Conservation (phyloP, 2,797 vertebrate genomes). For the Potorous gilbertii region DNA sequence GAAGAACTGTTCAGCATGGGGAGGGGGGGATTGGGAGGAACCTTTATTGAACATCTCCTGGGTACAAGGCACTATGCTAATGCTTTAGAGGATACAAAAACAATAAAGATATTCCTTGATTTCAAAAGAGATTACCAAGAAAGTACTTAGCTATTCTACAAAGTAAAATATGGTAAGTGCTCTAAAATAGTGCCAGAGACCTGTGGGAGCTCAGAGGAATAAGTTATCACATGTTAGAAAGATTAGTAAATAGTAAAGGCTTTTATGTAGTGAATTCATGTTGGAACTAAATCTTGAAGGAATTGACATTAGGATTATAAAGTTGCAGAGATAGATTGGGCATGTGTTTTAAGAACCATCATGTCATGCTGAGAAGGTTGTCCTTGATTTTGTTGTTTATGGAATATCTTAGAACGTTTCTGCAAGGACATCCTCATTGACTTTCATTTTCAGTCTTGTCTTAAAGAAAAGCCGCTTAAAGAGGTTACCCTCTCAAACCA, state of each 20-base stretch:
- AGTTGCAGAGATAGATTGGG: background rate
- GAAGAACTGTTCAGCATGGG: background rate
- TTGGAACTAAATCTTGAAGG: background rate
- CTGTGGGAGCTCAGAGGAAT: background rate
- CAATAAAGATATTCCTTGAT: background rate
- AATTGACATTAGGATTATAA: background rate
- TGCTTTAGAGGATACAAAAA: background rate
- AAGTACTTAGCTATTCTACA: background rate
- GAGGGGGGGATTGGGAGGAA: too few relatives aligned
- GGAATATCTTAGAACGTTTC: too few relatives aligned
- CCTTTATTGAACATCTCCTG: background rate
- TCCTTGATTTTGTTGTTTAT: background rate
- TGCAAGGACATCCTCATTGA: too few relatives aligned
- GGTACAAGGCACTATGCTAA: background rate
- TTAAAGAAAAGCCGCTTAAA: too few relatives aligned
- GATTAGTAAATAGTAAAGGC: background rate
- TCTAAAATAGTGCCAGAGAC: background rate
- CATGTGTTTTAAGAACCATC: background rate
- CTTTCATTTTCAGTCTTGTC: too few relatives aligned
- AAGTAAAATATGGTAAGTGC: background rate
- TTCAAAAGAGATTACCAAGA: background rate
- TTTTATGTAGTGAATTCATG: background rate
- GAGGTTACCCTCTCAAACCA: too few relatives aligned
- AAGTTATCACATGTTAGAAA: background rate
- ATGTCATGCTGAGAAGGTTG: background rate